These are phyloP conservation scores for Trichoplusia ni DNA, from an alignment of 1,140 invertebrate genomes.

Conservation along the genomic window DNA sequence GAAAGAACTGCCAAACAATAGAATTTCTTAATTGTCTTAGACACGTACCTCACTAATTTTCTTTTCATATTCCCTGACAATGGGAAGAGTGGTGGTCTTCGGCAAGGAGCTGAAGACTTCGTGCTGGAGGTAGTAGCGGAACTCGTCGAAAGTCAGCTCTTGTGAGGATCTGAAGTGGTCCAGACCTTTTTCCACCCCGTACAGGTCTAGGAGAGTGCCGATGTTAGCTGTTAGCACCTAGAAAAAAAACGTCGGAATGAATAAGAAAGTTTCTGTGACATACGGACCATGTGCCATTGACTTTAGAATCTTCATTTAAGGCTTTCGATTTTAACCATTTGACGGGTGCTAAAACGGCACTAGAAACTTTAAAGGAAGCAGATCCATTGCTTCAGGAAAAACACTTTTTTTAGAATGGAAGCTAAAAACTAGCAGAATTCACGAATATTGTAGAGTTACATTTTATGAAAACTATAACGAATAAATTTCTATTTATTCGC, in stretches of 20 bases:
- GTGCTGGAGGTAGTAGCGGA: constrained; percentile 87
- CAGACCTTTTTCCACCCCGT: constrained; percentile 89
- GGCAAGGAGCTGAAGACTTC: constrained; percentile 86
- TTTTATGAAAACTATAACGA: too few species aligned
- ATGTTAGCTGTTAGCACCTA: constrained; percentile 89
- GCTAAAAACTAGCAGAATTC: too few species aligned
- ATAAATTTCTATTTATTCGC: too few species aligned
- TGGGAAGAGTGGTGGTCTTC: constrained; percentile 80
- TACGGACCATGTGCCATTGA: too few species aligned
- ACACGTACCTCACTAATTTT: constrained; percentile 83
- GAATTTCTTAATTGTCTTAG: background rate
- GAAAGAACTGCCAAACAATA: background rate
- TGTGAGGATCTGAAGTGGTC: constrained; percentile 87
- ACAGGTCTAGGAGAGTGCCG: constrained; percentile 86
- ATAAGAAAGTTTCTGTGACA: too few species aligned
- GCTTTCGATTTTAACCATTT: too few species aligned
- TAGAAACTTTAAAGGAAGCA: too few species aligned
- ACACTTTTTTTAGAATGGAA: too few species aligned
- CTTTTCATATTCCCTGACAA: constrained; percentile 82
- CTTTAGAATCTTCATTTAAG: too few species aligned
- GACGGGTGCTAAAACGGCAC: too few species aligned
- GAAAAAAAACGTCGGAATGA: background rate
- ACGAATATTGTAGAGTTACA: too few species aligned
- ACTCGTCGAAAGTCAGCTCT: constrained; percentile 87
- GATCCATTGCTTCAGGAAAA: too few species aligned